Conservation (phyloP, 2,113 vertebrate genomes). For the Caranx melampygus region DNA sequence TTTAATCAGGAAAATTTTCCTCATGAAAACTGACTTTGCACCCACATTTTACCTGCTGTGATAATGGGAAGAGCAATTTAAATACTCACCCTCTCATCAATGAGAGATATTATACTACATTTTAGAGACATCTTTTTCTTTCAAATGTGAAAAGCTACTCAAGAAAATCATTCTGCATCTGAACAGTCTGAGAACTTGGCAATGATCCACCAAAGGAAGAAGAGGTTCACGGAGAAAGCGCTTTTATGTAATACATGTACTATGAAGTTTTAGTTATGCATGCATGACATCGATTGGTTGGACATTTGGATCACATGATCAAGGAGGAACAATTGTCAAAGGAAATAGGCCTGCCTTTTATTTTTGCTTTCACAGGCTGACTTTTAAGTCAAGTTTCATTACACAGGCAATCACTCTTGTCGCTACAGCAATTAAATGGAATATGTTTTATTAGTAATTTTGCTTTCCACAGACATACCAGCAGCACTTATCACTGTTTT, state of each 20-base stretch:
- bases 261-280: constrained; percentile 10
- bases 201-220: not conserved
- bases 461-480: constrained; percentile 18
- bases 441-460: constrained; percentile 30
- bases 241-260: not conserved
- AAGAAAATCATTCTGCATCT: not conserved
- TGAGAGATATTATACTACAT: not conserved
- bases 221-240: not conserved
- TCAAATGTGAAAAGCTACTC: constrained; percentile 6
- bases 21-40: constrained; percentile 16
- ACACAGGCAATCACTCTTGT: constrained; percentile 53
- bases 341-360: not conserved
- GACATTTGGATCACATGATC: constrained; percentile 12
- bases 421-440: constrained; percentile 29
- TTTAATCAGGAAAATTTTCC: constrained; percentile 49
- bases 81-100: not conserved
- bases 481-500: not conserved
- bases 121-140: not conserved
- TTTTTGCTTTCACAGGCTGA: not conserved
- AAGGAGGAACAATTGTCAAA: constrained; percentile 16
- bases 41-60: constrained; percentile 16
- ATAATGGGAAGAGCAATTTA: constrained; percentile 4
- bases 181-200: not conserved
- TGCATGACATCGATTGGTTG: not conserved
- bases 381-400: constrained; percentile 49